Base-by-base conservation (phyloP, 1,140 invertebrate species). In the Aradophagus sp. region DNA sequence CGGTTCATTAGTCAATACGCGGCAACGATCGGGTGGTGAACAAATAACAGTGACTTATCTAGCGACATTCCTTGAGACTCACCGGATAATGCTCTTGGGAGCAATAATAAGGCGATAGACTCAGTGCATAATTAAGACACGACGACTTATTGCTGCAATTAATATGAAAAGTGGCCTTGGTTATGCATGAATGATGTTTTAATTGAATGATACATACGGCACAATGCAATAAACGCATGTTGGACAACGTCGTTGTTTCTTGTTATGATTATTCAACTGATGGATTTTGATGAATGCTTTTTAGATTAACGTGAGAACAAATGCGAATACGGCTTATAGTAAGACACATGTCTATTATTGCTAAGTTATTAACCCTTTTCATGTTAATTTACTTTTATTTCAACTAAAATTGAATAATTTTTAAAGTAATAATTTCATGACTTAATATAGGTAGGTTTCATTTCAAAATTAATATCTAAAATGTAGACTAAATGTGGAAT, bases 131-230 rank as follows among this genome's bases (percentile, higher is more conserved):
- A 72, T 72, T 71, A 59, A 53, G 59, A 71, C 39, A 35, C 38
- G 58, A 39, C 67, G 67, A 71, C 53, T 59, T 71, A 71, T 65
- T 52, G 52, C 59, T 2, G 27, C 59, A 47, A 63, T 71, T 63
- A 71, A 58, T 58, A 47, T 52, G 59, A 71, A 71, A 58, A 59
- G 53, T 41, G 42, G 44, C 17, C 31, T 8, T 29, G 53, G 45
- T 50, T 69, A 32, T 69, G 35, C 44, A 56, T 56, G 56, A 65
- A 65, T 59, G 39, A 71, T 65, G 53, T 65, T 71, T 71, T 62
- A 65, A 59, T 71, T 65, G 58, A 71, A 58, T 56, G 59, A 58
- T 63, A 65, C 59, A 56, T 41, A 55, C 34, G 41, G 47, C 41
- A 61, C 55, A 47, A 69, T 69, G 32, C 42, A 41, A 55, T 61